A percentile compares a stretch with the other conserved stretches of the same genome.
phyloP scores from a whole-genome alignment of 2,113 vertebrate genomes.

The rabbit (Oryctolagus cuniculus) region DNA sequence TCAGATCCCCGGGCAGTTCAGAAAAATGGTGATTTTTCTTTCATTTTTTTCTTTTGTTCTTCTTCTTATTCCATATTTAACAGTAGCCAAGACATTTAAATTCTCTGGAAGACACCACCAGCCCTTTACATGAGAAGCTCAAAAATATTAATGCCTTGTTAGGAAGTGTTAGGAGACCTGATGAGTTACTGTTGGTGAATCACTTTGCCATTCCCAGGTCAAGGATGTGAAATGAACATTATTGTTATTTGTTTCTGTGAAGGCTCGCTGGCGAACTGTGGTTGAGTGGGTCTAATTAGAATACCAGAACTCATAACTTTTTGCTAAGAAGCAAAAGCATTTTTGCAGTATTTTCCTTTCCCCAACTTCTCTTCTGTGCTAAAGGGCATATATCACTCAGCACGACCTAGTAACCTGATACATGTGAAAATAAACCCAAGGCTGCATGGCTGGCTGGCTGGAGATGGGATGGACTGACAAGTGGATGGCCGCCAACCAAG shows the following conservation, averaged over 20 bases:
- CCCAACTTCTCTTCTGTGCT: not conserved
- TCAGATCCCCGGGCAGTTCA: not conserved
- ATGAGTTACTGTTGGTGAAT: conserved; percentile 32
- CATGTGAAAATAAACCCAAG: not conserved
- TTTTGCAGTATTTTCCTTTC: not conserved
- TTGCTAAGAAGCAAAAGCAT: not conserved
- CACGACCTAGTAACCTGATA: not conserved
- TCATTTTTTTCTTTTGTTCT: not conserved
- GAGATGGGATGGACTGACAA: not conserved
- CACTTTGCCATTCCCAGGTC: conserved; percentile 36
- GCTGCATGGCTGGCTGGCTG: not conserved
- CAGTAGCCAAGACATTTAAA: conserved; percentile 5
- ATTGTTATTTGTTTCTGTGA: not conserved
- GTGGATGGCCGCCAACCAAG: not conserved
- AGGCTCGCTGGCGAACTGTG: not conserved
- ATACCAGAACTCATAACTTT: not conserved
- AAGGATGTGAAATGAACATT: not conserved
- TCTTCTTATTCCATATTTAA: not conserved
- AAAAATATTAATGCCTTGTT: conserved; percentile 33
- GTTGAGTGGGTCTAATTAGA: not conserved
- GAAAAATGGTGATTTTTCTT: not conserved
- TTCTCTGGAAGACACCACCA: conserved; percentile 52
- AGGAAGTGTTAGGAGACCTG: not conserved
- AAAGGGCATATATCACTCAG: not conserved
- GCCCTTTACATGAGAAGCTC: conserved; percentile 45